A percentile compares a stretch with the other conserved stretches of the same genome.
Evolutionary conservation across 2,113 vertebrate species (phyloP).

Genomic region (rat (Rattus norvegicus)): GRCr8 NC_086020.1:140333501-140334000

Average conservation of each 20-base stretch:
- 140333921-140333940: no score
- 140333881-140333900: no score
- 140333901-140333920: no score
- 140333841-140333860: no score
- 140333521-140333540: not conserved
- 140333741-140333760: not conserved
- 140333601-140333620: slow-evolving; percentile 27
- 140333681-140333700: not conserved
- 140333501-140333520: not conserved
- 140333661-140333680: not conserved
- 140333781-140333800: not conserved
- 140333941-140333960: no score
- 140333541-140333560: not conserved
- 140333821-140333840: not conserved
- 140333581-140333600: not conserved
- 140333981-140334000: no score
- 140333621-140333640: not conserved
- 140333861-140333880: no score
- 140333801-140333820: not conserved
- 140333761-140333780: not conserved
- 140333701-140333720: not conserved
- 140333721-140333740: not conserved
- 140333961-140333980: no score
- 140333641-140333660: not conserved
- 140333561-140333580: not conserved